These are phyloP conservation scores for Prochilodus magdalenae DNA, from an alignment of 2,113 vertebrate species.

Conservation along the genomic window DNA sequence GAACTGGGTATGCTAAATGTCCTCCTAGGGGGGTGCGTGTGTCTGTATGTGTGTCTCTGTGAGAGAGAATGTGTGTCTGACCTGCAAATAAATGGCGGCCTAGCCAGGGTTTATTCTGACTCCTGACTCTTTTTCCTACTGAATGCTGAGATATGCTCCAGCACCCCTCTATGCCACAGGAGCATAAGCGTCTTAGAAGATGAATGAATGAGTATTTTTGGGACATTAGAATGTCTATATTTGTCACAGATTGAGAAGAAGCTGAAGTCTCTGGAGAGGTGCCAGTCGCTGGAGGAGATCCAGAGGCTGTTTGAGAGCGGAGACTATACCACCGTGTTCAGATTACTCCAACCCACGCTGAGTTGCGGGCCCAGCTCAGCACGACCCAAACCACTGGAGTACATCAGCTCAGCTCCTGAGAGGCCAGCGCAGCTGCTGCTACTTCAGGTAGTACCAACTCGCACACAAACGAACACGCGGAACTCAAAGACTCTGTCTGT, in stretches of 20 bases:
- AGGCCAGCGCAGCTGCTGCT: constrained; percentile 93
- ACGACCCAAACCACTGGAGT: constrained; percentile 87
- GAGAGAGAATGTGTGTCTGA: too few relatives aligned
- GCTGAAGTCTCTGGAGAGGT: constrained; percentile 94
- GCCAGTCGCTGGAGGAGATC: constrained; percentile 97
- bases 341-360: constrained; percentile 89
- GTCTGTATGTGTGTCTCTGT: too few relatives aligned
- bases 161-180: too few relatives aligned
- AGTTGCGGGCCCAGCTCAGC: constrained; percentile 76
- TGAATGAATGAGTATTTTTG: too few relatives aligned
- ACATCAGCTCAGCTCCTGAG: constrained; percentile 91
- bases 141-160: too few relatives aligned
- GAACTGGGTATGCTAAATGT: too few relatives aligned
- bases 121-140: too few relatives aligned
- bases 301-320: constrained; percentile 91
- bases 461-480: neutral
- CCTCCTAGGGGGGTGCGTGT: too few relatives aligned
- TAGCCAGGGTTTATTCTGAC: too few relatives aligned
- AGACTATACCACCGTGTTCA: constrained; percentile 90
- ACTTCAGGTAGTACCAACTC: constrained; percentile 83
- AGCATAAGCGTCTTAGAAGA: too few relatives aligned
- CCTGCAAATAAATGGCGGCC: too few relatives aligned
- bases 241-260: constrained; percentile 87
- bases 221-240: neutral
- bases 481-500: neutral